Evolutionary conservation across 2,113 vertebrate genomes (phyloP), one percentile per base, ranked within the genome.

Genomic region (Rhea americana): DNA sequence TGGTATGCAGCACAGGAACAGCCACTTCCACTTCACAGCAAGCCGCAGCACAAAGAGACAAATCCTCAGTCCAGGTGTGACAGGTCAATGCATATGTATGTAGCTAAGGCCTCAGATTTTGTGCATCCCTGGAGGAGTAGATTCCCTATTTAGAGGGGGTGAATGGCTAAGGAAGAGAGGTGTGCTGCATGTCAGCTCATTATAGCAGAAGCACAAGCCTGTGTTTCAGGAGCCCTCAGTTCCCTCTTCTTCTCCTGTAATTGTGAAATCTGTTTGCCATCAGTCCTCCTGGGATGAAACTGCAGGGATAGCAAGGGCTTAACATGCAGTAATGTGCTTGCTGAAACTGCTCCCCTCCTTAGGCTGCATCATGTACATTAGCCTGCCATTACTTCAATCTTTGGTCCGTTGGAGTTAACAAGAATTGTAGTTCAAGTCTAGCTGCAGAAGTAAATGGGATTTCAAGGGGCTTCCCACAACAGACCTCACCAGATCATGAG

Each of bases 391-490:
- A 75, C 73, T 56, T 13, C 4, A 11, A 55, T 39, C 83, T 66
- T 79, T 37, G 70, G 51, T 56, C 3, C 2, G 25, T 66, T 68
- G 78, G 19, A 76, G 39, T 5, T 37, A 71, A 82, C 74, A 58
- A 67, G 71, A 70, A 51, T 24, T 6, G 0, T 1, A 65, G 70
- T 24, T 73, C 48, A 13, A 72, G 74, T 28, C 90, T 53, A 76
- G 77, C 89, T 82, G 89, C 77, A 72, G 80, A 53, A 95, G 89
- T 79, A 91, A 95, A 93, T 85, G 58, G 81, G 39, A 53, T 90
- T 92, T 81, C 86, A 35, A 41, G 83, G 74, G 89, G 25, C 8
- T 91, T 76, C 68, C 77, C 13, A 4, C 19, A 86, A 37, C 53
- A 30, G 55, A 75, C 12, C 53, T 66, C 73, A 65, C 39, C 75